Conservation (phyloP, 2,888 invertebrate species). For the Tenthredo mesomela region DNA sequence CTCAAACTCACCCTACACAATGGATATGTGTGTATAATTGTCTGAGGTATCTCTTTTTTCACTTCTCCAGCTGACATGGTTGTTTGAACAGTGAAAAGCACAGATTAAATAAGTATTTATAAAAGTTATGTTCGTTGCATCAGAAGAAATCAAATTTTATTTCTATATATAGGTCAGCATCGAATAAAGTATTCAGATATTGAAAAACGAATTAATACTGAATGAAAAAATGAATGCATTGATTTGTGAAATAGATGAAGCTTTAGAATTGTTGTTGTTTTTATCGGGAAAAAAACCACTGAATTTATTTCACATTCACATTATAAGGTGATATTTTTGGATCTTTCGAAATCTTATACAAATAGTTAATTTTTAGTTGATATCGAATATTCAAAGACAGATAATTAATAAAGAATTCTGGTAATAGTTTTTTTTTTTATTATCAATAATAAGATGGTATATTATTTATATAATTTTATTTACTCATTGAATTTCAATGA, state of each 20-base stretch:
- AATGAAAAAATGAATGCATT: constrained; percentile 15
- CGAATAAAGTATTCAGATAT: not conserved
- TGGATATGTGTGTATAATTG: constrained; percentile 88
- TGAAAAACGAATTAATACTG: not conserved
- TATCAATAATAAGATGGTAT: constrained; percentile 20
- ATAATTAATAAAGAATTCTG: not conserved
- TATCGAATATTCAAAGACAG: not conserved
- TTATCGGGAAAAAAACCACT: not conserved
- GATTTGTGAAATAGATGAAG: constrained; percentile 8
- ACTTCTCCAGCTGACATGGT: constrained; percentile 76
- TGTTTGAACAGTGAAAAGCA: not conserved
- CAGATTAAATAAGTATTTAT: not conserved
- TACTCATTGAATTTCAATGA: constrained; percentile 33
- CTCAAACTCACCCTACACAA: constrained; percentile 85
- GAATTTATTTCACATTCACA: not conserved
- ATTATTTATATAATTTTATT: constrained; percentile 51
- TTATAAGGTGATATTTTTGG: not conserved
- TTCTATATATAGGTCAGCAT: not conserved
- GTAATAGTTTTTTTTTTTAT: constrained; percentile 17
- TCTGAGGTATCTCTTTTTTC: constrained; percentile 80
- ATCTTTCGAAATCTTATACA: not conserved
- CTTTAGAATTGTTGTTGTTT: constrained; percentile 29
- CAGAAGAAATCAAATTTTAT: not conserved
- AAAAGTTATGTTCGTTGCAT: not conserved
- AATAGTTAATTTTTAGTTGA: not conserved